Conservation (phyloP, 2,888 invertebrate species). For the Embidobia sp. region DNA sequence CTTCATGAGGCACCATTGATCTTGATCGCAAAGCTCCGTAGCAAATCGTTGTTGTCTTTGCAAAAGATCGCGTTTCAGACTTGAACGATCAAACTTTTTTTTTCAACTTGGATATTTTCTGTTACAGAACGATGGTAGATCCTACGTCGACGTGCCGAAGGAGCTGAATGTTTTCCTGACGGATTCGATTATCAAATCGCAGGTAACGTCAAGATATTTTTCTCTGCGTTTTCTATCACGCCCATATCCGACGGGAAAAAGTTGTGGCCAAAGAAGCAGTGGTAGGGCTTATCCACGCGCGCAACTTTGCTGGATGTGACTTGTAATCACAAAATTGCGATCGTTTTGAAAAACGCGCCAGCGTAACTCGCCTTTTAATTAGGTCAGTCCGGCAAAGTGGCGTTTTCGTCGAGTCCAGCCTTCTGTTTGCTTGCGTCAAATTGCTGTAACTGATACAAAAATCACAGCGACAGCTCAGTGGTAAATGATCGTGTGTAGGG, state of each 20-base stretch:
- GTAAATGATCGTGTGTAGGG: no score
- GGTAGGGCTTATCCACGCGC: conserved; percentile 35
- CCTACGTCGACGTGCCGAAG: conserved; percentile 22
- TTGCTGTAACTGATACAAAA: conserved; percentile 31
- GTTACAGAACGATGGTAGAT: conserved; percentile 48
- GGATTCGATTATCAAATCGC: conserved; percentile 50
- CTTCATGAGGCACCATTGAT: no score
- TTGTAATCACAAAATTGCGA: conserved; percentile 50
- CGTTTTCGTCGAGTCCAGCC: conserved; percentile 30
- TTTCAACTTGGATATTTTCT: no score
- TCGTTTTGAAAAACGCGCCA: conserved; percentile 38
- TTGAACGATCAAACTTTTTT: no score
- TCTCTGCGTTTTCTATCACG: conserved; percentile 1
- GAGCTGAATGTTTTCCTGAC: conserved; percentile 38
- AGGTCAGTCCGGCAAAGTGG: conserved; percentile 41
- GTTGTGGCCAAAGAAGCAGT: not conserved
- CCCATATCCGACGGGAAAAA: not conserved
- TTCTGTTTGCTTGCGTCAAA: conserved; percentile 41
- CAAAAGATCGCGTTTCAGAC: no score
- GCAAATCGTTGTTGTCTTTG: no score
- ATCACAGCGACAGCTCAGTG: no score
- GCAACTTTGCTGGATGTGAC: conserved; percentile 27
- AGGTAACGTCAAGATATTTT: conserved; percentile 43
- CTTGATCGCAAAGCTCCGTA: no score
- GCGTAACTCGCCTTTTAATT: conserved; percentile 47